Base-by-base conservation (phyloP, 2,797 vertebrate species). In the Microcaecilia unicolor region DNA sequence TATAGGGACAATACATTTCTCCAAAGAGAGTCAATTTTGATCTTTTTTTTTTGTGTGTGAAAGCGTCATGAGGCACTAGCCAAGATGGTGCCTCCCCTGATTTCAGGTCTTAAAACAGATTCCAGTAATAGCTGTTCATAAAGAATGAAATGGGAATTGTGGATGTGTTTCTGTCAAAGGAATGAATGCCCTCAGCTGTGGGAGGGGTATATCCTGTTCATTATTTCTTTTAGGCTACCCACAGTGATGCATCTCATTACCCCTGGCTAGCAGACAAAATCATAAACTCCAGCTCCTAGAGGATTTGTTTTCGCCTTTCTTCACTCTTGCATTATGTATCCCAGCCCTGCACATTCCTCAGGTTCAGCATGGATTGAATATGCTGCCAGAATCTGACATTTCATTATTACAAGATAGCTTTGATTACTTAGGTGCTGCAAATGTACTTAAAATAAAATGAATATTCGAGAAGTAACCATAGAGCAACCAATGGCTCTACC, bases 201-300 rank as follows among this genome's bases (percentile, higher is more conserved):
- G 49, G 15, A 16, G 23, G 15, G 9, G 3, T 4, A 32, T 25
- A 13, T 52, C 8, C 31, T 52, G 22, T 33, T 44, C 25, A 6
- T 35, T 53, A 41, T 13, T 13, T 22, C 21, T 49, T 51, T 45
- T 4, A 20, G 48, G 37, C 47, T 50, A 28, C 10, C 5, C 27
- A n/a, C n/a, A n/a, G n/a, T n/a, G n/a, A 9, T 11, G 13, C 3
- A 38, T 45, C 51, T 58, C 37, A 44, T 41, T 51, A 53, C 12
- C 23, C 31, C 37, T 41, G 44, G 25, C 17, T 17, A 37, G 30
- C 35, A 18, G 5, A 15, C 1, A 1, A 2, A 6, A 17, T 8
- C 5, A 4, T 43, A 31, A 40, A 10, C 37, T 33, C 15, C 11
- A 49, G 2, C 29, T 32, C 26, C 15, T 22, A 30, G 30, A 22